Conservation (phyloP, 1,140 invertebrate genomes). For the Drosophila nebulosa region DNA sequence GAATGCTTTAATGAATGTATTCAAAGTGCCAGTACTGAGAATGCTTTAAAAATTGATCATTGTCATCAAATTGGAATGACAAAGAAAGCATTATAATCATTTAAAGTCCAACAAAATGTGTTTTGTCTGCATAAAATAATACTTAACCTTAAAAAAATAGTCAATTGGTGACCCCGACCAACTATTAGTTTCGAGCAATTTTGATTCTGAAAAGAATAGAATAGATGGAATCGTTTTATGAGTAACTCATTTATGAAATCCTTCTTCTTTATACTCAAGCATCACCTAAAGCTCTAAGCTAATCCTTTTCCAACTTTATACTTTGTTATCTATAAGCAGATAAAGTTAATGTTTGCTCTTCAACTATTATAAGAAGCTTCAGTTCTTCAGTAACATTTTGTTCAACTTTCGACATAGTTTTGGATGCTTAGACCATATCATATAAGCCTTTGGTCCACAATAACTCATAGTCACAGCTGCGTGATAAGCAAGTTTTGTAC, state of each 20-base stretch:
- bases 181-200: too few species aligned
- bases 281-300: not conserved
- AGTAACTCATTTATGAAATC: too few species aligned
- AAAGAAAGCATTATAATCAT: not conserved
- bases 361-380: not conserved
- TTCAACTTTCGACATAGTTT: not conserved
- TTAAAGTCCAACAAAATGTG: not conserved
- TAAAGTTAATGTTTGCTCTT: not conserved
- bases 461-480: constrained; percentile 52
- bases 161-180: not conserved
- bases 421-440: constrained; percentile 24
- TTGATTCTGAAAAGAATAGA: not conserved
- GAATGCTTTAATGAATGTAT: constrained; percentile 29
- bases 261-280: too few species aligned
- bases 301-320: not conserved
- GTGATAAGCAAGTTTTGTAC: constrained; percentile 44
- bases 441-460: constrained; percentile 50
- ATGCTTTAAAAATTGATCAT: constrained; percentile 8
- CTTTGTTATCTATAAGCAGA: too few species aligned
- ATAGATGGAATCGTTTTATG: not conserved
- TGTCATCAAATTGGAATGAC: not conserved
- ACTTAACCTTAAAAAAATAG: not conserved
- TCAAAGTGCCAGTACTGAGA: not conserved
- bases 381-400: not conserved
- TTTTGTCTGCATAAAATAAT: not conserved